A percentile compares a stretch with the other conserved stretches of the same genome.
These are phyloP conservation scores for Halyomorpha halys DNA, from an alignment of 1,140 invertebrate genomes.

Conservation along the genomic window DNA sequence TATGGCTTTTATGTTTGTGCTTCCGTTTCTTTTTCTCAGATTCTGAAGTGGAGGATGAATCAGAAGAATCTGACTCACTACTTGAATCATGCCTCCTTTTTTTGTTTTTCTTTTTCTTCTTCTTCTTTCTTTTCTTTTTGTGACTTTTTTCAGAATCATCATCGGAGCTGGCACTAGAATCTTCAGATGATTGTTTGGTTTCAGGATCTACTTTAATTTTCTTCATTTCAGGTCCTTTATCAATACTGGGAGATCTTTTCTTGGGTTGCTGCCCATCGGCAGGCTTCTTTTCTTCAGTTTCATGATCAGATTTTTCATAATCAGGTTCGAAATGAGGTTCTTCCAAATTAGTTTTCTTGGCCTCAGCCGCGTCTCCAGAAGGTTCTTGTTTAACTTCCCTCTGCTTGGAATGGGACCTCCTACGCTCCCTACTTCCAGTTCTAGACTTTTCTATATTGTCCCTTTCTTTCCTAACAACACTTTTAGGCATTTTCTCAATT, in stretches of 20 bases:
- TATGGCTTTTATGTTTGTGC: slow-evolving; percentile 31
- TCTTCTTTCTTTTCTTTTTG: slow-evolving; percentile 29
- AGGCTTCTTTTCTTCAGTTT: neutral
- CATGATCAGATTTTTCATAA: slow-evolving; percentile 24
- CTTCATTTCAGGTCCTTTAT: slow-evolving; percentile 20
- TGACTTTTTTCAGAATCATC: slow-evolving; percentile 27
- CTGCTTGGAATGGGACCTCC: slow-evolving; percentile 19
- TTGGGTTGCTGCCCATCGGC: neutral
- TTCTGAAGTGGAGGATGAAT: slow-evolving; percentile 28
- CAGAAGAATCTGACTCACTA: slow-evolving; percentile 31
- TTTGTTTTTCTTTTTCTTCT: slow-evolving; percentile 29
- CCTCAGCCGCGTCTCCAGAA: neutral
- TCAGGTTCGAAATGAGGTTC: slow-evolving; percentile 27
- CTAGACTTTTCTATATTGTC: slow-evolving; percentile 20
- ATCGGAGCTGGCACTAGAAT: slow-evolving; percentile 22
- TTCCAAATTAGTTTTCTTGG: slow-evolving; percentile 22
- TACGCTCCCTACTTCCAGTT: slow-evolving; percentile 26
- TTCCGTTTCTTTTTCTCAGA: slow-evolving; percentile 30
- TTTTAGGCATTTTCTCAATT: slow-evolving; percentile 18
- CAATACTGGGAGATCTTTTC: slow-evolving; percentile 4
- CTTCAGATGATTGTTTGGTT: slow-evolving; percentile 12
- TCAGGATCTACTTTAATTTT: slow-evolving; percentile 24
- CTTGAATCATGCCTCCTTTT: slow-evolving; percentile 27
- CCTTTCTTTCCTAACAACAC: slow-evolving; percentile 22
- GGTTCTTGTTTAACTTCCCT: neutral